Evolutionary conservation across 2,113 vertebrate species (phyloP), one percentile per base, ranked within the genome.

Genomic region (Promerops cafer): DNA sequence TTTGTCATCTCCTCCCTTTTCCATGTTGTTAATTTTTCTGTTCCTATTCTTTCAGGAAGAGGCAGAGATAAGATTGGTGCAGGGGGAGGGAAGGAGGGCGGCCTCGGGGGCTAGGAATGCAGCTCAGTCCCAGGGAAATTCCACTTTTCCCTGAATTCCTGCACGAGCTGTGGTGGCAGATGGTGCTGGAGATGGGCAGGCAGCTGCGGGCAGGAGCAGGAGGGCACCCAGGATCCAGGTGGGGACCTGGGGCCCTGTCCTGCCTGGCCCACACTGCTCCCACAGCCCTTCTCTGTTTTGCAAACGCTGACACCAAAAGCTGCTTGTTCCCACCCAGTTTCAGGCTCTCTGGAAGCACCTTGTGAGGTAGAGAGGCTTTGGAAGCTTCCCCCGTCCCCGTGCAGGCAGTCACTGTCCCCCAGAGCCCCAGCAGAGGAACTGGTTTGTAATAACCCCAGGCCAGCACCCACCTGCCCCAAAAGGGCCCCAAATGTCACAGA

Each of bases 1-100:
- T 80, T 86, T 88, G 70, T 92, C 64, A 78, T 78, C 84, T 77
- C 91, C 84, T 96, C 90, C 82, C 75, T 66, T 78, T 93, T 78
- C 52, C 71, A 39, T 53, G 85, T 88, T 66, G 59, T 71, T 96
- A 88, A 92, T 92, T 94, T 88, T 93, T 44, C 79, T 33, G 22
- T 47, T 81, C 76, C 85, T 94, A 77, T 95, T 75, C 66, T 82
- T 95, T 63, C 12, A 47, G 64, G 53, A 31, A 49, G 30, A 86
- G 54, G 57, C 65, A 83, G 64, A 93, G 90, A 94, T 91, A 87
- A 96, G 78, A 31, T 4, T 63, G 47, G 75, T 59, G 50, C 7
- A 2, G 47, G 71, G 57, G 68, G 59, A 79, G 57, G 77, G 57
- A 66, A 83, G 35, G 1, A 13, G 59, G 31, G 68, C 4, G 10